Evolutionary conservation across 1,140 invertebrate species (phyloP), one percentile per base, ranked within the genome.

Genomic region (Bombus haemorrhoidalis): DNA sequence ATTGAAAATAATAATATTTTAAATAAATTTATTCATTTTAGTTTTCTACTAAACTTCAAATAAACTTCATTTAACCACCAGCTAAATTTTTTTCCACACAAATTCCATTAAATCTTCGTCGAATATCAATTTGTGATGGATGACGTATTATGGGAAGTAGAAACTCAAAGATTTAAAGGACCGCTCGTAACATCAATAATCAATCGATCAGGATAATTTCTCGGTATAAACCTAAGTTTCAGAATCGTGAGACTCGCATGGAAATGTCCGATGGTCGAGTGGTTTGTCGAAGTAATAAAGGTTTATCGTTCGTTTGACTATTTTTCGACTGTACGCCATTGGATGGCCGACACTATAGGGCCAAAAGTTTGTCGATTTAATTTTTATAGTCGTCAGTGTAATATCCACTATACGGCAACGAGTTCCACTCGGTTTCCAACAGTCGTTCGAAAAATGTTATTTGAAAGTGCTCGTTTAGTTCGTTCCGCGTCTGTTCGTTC

Each of bases 301-400:
- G 74, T 91, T 91, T 90, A 91, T 91, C 87, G 87, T 89, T 87
- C 79, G 76, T 72, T 84, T 79, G 72, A 71, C 77, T 88, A 81
- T 90, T 53, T 81, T 84, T 75, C 87, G 66, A 41, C 57, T 32
- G 43, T 69, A 53, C 76, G 28, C 80, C 66, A 88, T 87, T 86
- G 86, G 83, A 73, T 75, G 72, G 32, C 41, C 83, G 75, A 57
- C 74, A 71, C 47, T 87, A 77, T 59, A 74, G 43, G 64, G n/a
- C 78, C 72, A 73, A 91, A 91, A 91, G 79, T 91, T 91, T 74
- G 77, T 69, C 90, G 82, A 91, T 91, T 87, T 91, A 91, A 91
- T 91, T 91, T 91, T 91, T 91, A 91, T 86, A 81, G 87, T 87
- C 81, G 75, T 84, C 86, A 87, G 62, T 79, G 83, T 90, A 83